Evolutionary conservation across 1,140 invertebrate species (phyloP), one percentile per base, ranked within the genome.

Genomic region (Daktulosphaira vitifoliae): DNA sequence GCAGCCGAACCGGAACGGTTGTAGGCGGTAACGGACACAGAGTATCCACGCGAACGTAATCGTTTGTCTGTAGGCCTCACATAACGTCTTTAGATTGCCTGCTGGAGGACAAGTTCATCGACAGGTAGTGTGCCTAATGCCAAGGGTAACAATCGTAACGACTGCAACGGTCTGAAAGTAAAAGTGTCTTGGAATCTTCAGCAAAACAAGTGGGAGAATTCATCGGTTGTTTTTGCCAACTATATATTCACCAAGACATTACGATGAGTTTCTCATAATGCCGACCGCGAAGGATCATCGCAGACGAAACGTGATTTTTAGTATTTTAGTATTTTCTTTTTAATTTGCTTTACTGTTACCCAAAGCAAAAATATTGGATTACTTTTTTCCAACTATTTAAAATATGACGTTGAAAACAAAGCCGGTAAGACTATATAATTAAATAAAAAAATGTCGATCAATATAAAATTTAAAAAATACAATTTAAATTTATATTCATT

Each of bases 361-460:
- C n/a, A n/a, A 33, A 33, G n/a, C 20, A 33, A 33, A 33, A 33
- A 6, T 33, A 11, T 38, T 22, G 51, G 52, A 44, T 16, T 42
- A 56, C 38, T 20, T 25, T 44, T 26, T 46, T 26, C 22, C 22
- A 3, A 48, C 6, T 16, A 18, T 8, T 8, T 2, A n/a, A 15
- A 20, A 13, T 9, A 59, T 59, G 54, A 18, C 22, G n/a, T 8
- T 29, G 39, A 46, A 59, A 18, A 33, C 44, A 46, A 46, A 25
- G 23, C 54, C 54, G 54, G 54, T 59, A 59, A 59, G 54, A 44
- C 25, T n/a, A n/a, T n/a, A n/a, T n/a, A n/a, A n/a, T n/a, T n/a
- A n/a, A n/a, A n/a, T n/a, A n/a, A n/a, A n/a, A n/a, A n/a, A n/a
- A n/a, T n/a, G n/a, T n/a, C n/a, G n/a, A n/a, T n/a, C n/a, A n/a